Evolutionary conservation across 1,140 invertebrate genomes (phyloP).

Genomic region (Triops cancriformis): DNA sequence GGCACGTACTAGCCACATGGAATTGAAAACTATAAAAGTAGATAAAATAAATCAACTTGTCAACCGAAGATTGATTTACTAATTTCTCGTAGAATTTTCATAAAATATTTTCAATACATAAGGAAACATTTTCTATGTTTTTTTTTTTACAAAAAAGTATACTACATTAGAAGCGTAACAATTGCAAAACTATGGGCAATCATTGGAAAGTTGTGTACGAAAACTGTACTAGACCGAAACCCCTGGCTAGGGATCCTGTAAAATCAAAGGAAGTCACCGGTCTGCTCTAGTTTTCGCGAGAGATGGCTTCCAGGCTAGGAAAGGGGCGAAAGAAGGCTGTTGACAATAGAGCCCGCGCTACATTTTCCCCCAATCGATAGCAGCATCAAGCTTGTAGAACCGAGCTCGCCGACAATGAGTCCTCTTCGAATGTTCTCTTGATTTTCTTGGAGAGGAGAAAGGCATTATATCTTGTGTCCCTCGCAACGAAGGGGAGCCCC

Average conservation of each 20-base stretch:
- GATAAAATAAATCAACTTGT: too few relatives aligned
- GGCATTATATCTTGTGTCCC: neutral
- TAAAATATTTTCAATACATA: too few relatives aligned
- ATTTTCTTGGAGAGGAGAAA: neutral
- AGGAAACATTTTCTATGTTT: too few relatives aligned
- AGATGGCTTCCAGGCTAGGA: neutral
- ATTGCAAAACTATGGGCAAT: too few relatives aligned
- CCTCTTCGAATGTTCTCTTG: neutral
- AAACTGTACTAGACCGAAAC: too few relatives aligned
- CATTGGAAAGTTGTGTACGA: too few relatives aligned
- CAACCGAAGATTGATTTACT: too few relatives aligned
- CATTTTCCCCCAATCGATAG: neutral
- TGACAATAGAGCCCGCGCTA: neutral
- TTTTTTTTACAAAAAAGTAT: too few relatives aligned
- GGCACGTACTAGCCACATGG: neutral
- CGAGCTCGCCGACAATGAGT: neutral
- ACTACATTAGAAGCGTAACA: too few relatives aligned
- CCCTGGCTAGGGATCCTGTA: too few relatives aligned
- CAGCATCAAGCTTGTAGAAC: constrained; percentile 8
- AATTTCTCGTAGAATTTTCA: too few relatives aligned
- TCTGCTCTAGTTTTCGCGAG: neutral
- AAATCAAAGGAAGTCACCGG: too few relatives aligned
- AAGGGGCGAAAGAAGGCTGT: neutral
- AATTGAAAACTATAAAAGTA: neutral
- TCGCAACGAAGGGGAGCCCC: neutral